A percentile compares a stretch with the other conserved stretches of the same genome.
Conservation (phyloP, 2,797 vertebrate species). For the Euthynnus affinis region DNA sequence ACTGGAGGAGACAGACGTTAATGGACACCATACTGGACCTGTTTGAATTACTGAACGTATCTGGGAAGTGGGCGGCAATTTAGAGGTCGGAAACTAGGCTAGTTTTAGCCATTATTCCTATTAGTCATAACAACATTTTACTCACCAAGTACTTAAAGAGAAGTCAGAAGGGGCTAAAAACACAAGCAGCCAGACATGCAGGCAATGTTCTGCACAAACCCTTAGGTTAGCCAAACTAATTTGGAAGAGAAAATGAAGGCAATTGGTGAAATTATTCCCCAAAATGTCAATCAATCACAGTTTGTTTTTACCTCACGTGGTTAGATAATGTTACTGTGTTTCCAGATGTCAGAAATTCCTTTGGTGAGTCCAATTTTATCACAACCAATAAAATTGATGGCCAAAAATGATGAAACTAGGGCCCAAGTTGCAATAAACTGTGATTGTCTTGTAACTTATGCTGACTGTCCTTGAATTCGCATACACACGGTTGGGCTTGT, state of each 20-base stretch:
- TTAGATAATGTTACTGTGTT: neutral
- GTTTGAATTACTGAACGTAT: too few species aligned
- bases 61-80: too few species aligned
- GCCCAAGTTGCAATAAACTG: constrained; percentile 4
- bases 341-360: too few species aligned
- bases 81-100: too few species aligned
- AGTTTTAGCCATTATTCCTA: neutral
- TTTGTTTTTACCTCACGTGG: neutral
- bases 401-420: neutral
- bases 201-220: neutral
- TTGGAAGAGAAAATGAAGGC: too few species aligned
- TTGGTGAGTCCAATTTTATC: neutral
- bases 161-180: neutral
- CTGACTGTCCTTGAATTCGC: constrained; percentile 36
- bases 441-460: constrained; percentile 8
- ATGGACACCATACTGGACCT: too few species aligned
- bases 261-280: too few species aligned
- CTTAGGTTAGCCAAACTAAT: too few species aligned
- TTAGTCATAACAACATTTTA: neutral
- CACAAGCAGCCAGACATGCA: too few species aligned
- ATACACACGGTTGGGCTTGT: constrained; percentile 46
- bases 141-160: neutral
- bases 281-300: too few species aligned
- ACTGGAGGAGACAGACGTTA: too few species aligned
- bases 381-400: neutral